Evolutionary conservation across 2,113 vertebrate genomes (phyloP).

Genomic region (Rhadina sibilatrix): DNA sequence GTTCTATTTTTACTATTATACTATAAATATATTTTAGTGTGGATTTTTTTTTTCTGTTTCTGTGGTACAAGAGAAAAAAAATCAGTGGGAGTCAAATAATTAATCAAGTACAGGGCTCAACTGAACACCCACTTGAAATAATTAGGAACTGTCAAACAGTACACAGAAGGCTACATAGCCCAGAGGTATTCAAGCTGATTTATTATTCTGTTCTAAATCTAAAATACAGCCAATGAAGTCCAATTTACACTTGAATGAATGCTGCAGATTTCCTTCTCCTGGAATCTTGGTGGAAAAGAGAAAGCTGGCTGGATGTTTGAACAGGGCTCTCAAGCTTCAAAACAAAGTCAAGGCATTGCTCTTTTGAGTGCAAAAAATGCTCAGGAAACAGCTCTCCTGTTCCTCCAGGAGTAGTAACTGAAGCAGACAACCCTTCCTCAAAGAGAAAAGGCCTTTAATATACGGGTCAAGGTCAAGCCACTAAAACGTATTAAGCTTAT

Average conservation of each 20-base stretch:
- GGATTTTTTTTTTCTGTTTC: not conserved
- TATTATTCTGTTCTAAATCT: not conserved
- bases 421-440: not conserved
- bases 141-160: not conserved
- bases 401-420: not conserved
- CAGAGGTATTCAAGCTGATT: not conserved
- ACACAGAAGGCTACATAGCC: not conserved
- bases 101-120: not conserved
- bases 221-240: not conserved
- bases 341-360: not conserved
- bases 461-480: not conserved
- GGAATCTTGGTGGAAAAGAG: not conserved
- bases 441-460: not conserved
- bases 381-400: not conserved
- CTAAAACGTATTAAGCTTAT: not conserved
- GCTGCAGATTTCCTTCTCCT: not conserved
- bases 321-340: not conserved
- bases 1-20: not conserved
- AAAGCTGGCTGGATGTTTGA: not conserved
- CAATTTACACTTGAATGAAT: not conserved
- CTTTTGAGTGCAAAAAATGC: not conserved
- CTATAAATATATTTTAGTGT: not conserved
- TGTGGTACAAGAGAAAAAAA: not conserved
- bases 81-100: not conserved
- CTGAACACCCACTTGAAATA: not conserved